These are phyloP conservation scores for Lepus townsendii DNA, from an alignment of 2,797 vertebrate genomes.

Conservation along the genomic window DNA sequence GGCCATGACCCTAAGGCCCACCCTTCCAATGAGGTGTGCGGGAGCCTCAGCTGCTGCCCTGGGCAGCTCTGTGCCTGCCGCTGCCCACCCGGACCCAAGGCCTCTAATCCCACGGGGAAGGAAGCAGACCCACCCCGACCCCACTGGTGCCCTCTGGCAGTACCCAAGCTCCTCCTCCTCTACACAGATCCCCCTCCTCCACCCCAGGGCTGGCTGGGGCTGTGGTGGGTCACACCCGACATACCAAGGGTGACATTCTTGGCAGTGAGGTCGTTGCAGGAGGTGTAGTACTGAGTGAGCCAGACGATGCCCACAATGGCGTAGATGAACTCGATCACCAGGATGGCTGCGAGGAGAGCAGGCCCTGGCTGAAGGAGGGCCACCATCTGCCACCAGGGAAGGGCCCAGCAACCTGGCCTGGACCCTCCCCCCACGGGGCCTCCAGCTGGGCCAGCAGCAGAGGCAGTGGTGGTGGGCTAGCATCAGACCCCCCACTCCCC, in stretches of 20 bases:
- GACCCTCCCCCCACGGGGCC: background rate
- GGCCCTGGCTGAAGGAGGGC: background rate
- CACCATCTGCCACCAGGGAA: rapidly evolving
- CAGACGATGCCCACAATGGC: conserved; percentile 98
- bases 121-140: background rate
- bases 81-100: background rate
- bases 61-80: background rate
- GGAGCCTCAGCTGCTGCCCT: background rate
- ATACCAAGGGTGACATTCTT: conserved; percentile 98
- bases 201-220: background rate
- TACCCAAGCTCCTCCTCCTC: background rate
- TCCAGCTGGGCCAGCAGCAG: conserved; percentile 7
- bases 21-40: background rate
- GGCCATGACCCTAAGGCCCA: background rate
- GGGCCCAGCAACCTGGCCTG: background rate
- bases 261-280: conserved; percentile 97
- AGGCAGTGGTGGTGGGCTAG: background rate
- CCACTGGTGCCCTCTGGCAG: background rate
- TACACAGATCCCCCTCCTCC: background rate
- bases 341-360: conserved; percentile 91
- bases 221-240: conserved; percentile 57
- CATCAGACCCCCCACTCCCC: background rate
- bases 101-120: background rate
- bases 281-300: conserved; percentile 98
- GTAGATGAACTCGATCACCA: conserved; percentile 98